These are phyloP conservation scores for Morelia viridis DNA, from an alignment of 2,797 vertebrate species.

Conservation along the genomic window DNA sequence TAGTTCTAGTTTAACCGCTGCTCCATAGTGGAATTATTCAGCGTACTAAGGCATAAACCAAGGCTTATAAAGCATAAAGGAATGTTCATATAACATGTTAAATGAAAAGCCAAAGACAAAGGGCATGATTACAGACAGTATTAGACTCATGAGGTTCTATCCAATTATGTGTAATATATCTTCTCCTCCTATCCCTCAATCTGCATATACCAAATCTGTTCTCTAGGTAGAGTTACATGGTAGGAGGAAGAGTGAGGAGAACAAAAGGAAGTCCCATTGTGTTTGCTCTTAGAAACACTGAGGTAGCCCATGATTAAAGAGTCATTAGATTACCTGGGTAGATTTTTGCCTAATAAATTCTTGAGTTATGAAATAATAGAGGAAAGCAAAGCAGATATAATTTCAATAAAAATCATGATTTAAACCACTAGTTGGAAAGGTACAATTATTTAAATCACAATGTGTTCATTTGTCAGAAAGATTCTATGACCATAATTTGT, in stretches of 20 bases:
- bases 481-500: background rate
- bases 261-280: background rate
- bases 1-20: background rate
- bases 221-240: background rate
- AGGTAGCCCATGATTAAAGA: slow-evolving; percentile 7
- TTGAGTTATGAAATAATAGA: background rate
- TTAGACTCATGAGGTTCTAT: background rate
- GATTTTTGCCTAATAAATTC: slow-evolving; percentile 19
- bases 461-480: background rate
- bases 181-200: background rate
- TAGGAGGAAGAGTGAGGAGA: background rate
- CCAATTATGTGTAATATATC: background rate
- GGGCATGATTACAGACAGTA: background rate
- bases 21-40: background rate
- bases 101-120: background rate
- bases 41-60: background rate
- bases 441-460: background rate
- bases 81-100: background rate
- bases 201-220: background rate
- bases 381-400: slow-evolving; percentile 10
- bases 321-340: slow-evolving; percentile 31
- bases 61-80: background rate
- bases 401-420: background rate
- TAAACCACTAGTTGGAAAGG: background rate
- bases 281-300: background rate